Conservation (phyloP, 2,797 vertebrate species). For the Aeoliscus strigatus region DNA sequence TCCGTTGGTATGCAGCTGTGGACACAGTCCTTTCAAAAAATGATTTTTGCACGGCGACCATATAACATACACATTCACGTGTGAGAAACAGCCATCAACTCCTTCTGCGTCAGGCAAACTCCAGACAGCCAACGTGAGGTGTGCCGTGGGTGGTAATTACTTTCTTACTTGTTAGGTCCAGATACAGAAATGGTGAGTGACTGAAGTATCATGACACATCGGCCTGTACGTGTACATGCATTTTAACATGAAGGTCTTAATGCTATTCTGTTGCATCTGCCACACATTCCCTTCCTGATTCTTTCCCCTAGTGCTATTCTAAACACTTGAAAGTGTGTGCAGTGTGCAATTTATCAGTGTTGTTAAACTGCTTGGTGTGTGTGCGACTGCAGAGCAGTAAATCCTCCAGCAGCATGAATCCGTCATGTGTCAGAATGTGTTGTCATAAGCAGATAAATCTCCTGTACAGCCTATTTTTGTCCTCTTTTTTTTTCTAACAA, state of each 20-base stretch:
- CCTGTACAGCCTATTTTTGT: conserved; percentile 11
- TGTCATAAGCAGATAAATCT: conserved; percentile 49
- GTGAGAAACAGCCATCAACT: conserved; percentile 13
- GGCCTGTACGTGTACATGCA: conserved; percentile 33
- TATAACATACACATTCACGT: too few relatives aligned
- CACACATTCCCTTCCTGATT: conserved; percentile 21
- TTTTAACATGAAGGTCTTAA: conserved; percentile 23
- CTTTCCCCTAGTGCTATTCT: conserved; percentile 18
- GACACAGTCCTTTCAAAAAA: conserved; percentile 1
- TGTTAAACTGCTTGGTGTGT: conserved; percentile 53
- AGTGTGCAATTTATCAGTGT: conserved; percentile 47
- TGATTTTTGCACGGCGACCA: conserved; percentile 4
- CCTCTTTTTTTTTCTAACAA: conserved; percentile 17
- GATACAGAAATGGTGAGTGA: conserved; percentile 32
- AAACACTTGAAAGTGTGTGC: conserved; percentile 42
- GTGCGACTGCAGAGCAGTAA: conserved; percentile 41
- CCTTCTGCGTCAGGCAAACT: conserved; percentile 10
- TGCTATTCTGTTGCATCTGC: conserved; percentile 19
- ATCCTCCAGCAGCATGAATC: conserved; percentile 49
- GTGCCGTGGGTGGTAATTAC: conserved; percentile 30
- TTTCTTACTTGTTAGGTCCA: conserved; percentile 15
- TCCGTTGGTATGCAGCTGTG: conserved; percentile 8
- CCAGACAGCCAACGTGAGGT: conserved; percentile 24
- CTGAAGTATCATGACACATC: conserved; percentile 36
- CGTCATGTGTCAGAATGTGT: conserved; percentile 47